phyloP scores from a whole-genome alignment of 2,113 vertebrate genomes.

The Stictonetta naevosa region DNA sequence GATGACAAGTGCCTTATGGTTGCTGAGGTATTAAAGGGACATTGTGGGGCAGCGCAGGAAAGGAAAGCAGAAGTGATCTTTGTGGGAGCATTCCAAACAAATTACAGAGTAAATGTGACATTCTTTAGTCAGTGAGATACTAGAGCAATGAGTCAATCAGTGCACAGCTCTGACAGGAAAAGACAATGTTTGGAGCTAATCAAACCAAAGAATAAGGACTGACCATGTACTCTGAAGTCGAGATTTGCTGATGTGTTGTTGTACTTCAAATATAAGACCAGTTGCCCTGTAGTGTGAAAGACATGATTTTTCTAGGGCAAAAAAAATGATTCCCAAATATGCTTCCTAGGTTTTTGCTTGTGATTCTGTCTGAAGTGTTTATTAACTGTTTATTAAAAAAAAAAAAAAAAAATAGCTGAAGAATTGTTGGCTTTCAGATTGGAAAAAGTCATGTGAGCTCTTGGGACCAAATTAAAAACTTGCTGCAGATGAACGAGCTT shows the following conservation, averaged over 20 bases:
- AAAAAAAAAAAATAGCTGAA: neutral
- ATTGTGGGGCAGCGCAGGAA: neutral
- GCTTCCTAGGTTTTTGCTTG: neutral
- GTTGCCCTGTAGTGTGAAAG: neutral
- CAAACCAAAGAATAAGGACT: neutral
- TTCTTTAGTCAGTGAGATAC: neutral
- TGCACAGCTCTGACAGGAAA: neutral
- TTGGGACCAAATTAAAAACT: too few relatives aligned
- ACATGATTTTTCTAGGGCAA: neutral
- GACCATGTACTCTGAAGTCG: neutral
- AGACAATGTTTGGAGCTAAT: neutral
- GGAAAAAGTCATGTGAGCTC: neutral
- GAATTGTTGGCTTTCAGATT: neutral
- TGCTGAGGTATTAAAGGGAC: neutral
- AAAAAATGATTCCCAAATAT: neutral
- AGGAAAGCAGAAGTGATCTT: neutral
- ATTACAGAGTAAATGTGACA: fast-evolving
- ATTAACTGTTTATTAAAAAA: neutral
- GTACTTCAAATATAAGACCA: neutral
- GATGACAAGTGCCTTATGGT: neutral
- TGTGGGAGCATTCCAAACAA: neutral
- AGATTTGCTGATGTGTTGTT: neutral
- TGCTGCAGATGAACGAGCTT: too few relatives aligned
- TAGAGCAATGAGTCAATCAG: neutral
- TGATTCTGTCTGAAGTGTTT: neutral